Evolutionary conservation across 2,113 vertebrate species (phyloP), one percentile per base, ranked within the genome.

Genomic region (Hemichromis elongatus): DNA sequence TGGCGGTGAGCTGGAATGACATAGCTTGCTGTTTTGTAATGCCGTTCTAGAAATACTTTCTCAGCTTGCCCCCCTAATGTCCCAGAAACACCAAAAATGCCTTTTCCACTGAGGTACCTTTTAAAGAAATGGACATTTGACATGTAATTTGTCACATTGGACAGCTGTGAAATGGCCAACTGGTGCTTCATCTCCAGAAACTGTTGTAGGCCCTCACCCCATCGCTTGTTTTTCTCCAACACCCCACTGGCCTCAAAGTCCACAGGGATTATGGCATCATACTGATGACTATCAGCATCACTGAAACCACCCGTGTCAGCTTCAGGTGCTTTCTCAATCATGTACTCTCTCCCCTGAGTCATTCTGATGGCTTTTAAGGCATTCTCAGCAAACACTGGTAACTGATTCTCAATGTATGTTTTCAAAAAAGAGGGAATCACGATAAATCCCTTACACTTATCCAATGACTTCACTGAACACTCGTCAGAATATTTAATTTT

Each of bases 151-250:
- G 77, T 57, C 0, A 80, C 77, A 30, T 68, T 79, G 52, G 83
- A 70, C 61, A 85, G 26, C n/a, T 68, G 57, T 45, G 83, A 80
- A 56, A 85, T 56, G 9, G 59, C 83, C 52, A 85, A 5, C 37
- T 85, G 83, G 26, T 85, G 83, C 61, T 85, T 79, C 61, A 85
- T 85, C 83, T 85, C 83, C 59, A 85, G 40, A 56, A 85, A 85
- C 52, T 85, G 83, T 30, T 85, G 83, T 28, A 85, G 77, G 35
- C 83, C 83, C 0, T 85, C 77, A 12, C 83, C 59, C 77, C 83
- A 85, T 26, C 61, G 52, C 61, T 50, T 79, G 52, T 85, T 85
- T 55, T 85, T 85, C 37, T 85, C 83, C 61, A 85, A 40, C n/a
- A 85, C 14, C 35, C 83, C 83, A 47, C 83, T 85, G 77, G 83